Conservation (phyloP, 2,797 vertebrate species). For the Falco naumanni region DNA sequence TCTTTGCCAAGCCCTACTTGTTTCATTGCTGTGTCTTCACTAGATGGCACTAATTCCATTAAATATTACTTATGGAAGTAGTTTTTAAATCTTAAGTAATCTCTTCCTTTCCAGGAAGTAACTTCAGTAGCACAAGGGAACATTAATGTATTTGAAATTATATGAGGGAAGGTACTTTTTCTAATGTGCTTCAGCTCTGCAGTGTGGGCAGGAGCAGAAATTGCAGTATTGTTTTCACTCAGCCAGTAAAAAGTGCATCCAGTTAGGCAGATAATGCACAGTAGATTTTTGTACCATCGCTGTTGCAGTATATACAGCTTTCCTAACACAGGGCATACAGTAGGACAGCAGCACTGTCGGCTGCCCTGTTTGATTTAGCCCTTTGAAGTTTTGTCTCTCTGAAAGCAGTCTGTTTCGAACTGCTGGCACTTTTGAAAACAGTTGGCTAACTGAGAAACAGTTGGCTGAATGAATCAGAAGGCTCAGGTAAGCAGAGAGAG, state of each 20-base stretch:
- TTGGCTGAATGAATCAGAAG: not conserved
- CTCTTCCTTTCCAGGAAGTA: not conserved
- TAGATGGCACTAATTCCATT: constrained; percentile 58
- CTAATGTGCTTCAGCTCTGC: not conserved
- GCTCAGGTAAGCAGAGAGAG: not conserved
- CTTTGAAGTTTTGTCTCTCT: not conserved
- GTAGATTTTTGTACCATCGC: not conserved
- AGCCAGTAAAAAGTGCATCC: not conserved
- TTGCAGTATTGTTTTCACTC: not conserved
- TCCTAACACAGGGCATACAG: not conserved
- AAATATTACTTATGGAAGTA: not conserved
- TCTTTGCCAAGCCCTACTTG: not conserved
- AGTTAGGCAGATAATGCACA: not conserved
- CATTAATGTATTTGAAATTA: not conserved
- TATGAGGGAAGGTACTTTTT: not conserved
- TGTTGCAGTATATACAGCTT: not conserved
- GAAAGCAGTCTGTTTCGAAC: not conserved
- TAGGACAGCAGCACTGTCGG: not conserved
- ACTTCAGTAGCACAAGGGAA: not conserved
- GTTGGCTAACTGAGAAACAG: not conserved
- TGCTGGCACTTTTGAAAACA: not conserved
- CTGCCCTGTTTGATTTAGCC: not conserved
- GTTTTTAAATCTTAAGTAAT: not conserved
- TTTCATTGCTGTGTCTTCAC: constrained; percentile 28
- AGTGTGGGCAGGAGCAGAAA: not conserved